A percentile compares a stretch with the other conserved stretches of the same genome.
These are phyloP conservation scores for Oxygymnocypris stewartii DNA, from an alignment of 2,113 vertebrate genomes.

Conservation along the genomic window DNA sequence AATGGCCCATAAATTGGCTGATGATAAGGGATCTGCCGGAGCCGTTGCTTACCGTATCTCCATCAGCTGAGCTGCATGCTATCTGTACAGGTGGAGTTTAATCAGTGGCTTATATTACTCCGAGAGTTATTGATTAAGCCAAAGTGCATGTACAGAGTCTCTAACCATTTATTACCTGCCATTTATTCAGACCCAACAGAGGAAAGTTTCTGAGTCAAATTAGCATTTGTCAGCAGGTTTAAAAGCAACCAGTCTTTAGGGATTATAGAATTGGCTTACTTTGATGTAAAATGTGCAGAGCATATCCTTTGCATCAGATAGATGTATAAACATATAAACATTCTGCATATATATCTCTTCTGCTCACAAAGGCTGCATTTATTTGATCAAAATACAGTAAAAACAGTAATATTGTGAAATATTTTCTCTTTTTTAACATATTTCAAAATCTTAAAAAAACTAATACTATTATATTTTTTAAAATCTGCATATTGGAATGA, in stretches of 20 bases:
- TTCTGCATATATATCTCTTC: neutral
- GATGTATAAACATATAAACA: neutral
- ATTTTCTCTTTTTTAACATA: neutral
- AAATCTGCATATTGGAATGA: neutral
- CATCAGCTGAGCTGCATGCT: constrained; percentile 13
- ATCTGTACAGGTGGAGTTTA: constrained; percentile 40
- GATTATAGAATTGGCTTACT: neutral
- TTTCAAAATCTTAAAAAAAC: neutral
- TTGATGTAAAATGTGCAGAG: neutral
- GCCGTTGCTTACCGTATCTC: constrained; percentile 8
- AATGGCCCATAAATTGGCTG: constrained; percentile 11
- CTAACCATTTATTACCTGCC: constrained; percentile 20
- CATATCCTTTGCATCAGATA: neutral
- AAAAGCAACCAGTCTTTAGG: neutral
- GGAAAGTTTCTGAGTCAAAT: neutral
- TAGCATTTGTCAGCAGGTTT: neutral
- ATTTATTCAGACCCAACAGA: constrained; percentile 8
- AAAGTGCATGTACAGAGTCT: constrained; percentile 25
- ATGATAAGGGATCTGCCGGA: neutral
- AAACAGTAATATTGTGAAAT: neutral
- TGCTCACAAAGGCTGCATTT: neutral
- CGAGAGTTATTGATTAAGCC: constrained; percentile 39
- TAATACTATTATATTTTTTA: neutral
- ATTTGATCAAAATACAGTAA: neutral
- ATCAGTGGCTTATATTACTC: constrained; percentile 43